These are phyloP conservation scores for Sinocyclocheilus anophthalmus DNA, from an alignment of 2,113 vertebrate genomes.

Conservation along the genomic window DNA sequence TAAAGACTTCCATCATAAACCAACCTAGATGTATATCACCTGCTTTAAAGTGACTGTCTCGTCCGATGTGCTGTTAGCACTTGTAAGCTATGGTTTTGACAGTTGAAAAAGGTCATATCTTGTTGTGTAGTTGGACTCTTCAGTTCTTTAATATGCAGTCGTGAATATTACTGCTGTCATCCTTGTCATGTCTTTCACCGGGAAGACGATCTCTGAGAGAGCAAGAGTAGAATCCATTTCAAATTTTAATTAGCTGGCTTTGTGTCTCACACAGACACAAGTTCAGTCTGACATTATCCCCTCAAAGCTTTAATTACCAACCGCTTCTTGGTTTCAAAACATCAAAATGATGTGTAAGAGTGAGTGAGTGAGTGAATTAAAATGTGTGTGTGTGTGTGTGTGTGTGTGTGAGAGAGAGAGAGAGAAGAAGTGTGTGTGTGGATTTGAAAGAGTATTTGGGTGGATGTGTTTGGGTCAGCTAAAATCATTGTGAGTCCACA, in stretches of 20 bases:
- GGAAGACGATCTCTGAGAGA: constrained; percentile 66
- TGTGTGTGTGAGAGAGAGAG: too few relatives aligned
- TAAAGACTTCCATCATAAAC: background rate
- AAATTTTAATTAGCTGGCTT: constrained; percentile 76
- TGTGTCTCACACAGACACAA: constrained; percentile 71
- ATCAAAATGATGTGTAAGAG: constrained; percentile 66
- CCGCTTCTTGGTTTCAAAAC: constrained; percentile 72
- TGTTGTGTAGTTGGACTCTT: constrained; percentile 61
- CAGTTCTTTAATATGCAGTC: constrained; percentile 64
- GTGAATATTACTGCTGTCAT: constrained; percentile 62
- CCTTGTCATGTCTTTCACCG: constrained; percentile 62
- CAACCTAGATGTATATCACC: constrained; percentile 33
- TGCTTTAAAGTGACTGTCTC: constrained; percentile 29
- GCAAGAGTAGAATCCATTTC: constrained; percentile 71
- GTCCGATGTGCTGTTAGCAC: background rate
- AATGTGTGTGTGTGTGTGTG: constrained; percentile 5
- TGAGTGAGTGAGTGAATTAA: constrained; percentile 37
- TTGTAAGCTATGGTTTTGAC: constrained; percentile 47
- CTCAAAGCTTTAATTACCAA: constrained; percentile 79
- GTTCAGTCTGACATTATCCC: constrained; percentile 73
- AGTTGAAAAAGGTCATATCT: constrained; percentile 56
- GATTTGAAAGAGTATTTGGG: constrained; percentile 49
- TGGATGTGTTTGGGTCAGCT: constrained; percentile 53
- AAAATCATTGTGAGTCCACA: constrained; percentile 10
- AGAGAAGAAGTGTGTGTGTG: background rate